A percentile compares a stretch with the other conserved stretches of the same genome.
Evolutionary conservation across 2,888 invertebrate genomes (phyloP).

Genomic region (Orthosia cruda): DNA sequence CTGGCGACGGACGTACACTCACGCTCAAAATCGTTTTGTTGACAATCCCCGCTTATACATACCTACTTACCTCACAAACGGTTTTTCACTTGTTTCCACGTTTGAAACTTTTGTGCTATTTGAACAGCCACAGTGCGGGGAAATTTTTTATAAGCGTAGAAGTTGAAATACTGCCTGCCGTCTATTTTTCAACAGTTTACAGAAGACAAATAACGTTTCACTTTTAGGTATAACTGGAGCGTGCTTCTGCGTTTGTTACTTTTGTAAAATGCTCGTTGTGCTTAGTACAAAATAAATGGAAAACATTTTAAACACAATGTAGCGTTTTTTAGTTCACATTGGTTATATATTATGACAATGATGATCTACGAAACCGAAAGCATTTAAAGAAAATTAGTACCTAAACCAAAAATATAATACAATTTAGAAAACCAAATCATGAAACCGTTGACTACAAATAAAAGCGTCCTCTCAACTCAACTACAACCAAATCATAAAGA

Average conservation of each 20-base stretch:
- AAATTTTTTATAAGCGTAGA: conserved; percentile 62
- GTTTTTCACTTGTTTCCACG: conserved; percentile 69
- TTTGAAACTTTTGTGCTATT: conserved; percentile 68
- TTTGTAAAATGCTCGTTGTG: conserved; percentile 12
- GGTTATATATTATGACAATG: neutral
- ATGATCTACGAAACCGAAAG: neutral
- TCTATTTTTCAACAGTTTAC: conserved; percentile 63
- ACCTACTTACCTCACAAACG: conserved; percentile 63
- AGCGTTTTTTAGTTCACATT: neutral
- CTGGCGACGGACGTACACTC: conserved; percentile 66
- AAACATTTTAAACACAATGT: neutral
- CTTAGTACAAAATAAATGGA: neutral
- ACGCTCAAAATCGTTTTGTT: conserved; percentile 74
- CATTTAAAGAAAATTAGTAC: neutral
- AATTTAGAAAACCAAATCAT: neutral
- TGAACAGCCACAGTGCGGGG: conserved; percentile 58
- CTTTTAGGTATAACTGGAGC: conserved; percentile 37
- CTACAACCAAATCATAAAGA: conserved; percentile 38
- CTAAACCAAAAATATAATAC: neutral
- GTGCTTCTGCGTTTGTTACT: conserved; percentile 34
- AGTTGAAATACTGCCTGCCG: conserved; percentile 50
- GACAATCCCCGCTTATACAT: conserved; percentile 69
- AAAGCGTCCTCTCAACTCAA: conserved; percentile 5
- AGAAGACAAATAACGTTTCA: conserved; percentile 59
- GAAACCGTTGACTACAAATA: too few species aligned